Conservation (phyloP, 1,140 invertebrate genomes). For the Zaprionus capensis region DNA sequence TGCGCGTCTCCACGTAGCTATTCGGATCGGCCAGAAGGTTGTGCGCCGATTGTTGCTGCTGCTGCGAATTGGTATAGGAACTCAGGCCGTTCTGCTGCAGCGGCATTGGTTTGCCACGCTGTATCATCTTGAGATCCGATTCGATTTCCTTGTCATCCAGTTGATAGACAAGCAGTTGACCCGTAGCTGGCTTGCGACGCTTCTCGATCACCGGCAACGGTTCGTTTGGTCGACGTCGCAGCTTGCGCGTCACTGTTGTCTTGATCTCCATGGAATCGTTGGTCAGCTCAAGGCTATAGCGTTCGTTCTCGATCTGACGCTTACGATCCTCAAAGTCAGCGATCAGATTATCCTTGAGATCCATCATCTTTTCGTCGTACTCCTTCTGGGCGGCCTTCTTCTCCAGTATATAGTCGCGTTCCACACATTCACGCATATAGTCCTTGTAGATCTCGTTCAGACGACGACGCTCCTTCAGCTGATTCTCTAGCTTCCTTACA, state of each 20-base stretch:
- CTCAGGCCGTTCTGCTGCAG: slow-evolving; percentile 75
- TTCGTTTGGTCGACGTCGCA: slow-evolving; percentile 96
- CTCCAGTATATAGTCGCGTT: slow-evolving; percentile 94
- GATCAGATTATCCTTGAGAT: slow-evolving; percentile 95
- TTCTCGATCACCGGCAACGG: slow-evolving; percentile 94
- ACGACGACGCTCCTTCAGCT: slow-evolving; percentile 91
- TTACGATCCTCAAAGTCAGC: slow-evolving; percentile 97
- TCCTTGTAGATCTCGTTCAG: slow-evolving; percentile 93
- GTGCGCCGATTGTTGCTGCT: slow-evolving; percentile 54
- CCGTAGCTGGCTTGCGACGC: slow-evolving; percentile 89
- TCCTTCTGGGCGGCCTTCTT: slow-evolving; percentile 95
- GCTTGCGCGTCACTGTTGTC: slow-evolving; percentile 92
- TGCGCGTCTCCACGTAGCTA: slow-evolving; percentile 90
- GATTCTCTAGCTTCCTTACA: slow-evolving; percentile 92
- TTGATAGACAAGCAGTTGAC: slow-evolving; percentile 92
- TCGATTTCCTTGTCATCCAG: slow-evolving; percentile 96
- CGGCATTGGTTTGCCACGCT: slow-evolving; percentile 87
- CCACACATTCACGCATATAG: slow-evolving; percentile 93
- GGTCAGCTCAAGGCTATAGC: slow-evolving; percentile 94
- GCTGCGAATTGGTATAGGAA: slow-evolving; percentile 50
- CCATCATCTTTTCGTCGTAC: slow-evolving; percentile 96
- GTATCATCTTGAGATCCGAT: slow-evolving; percentile 93
- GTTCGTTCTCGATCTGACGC: slow-evolving; percentile 94
- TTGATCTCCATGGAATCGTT: slow-evolving; percentile 93
- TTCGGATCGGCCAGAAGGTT: slow-evolving; percentile 60